A percentile compares a stretch with the other conserved stretches of the same genome.
phyloP scores from a whole-genome alignment of 2,797 vertebrate genomes.

The Sternotherus odoratus region DNA sequence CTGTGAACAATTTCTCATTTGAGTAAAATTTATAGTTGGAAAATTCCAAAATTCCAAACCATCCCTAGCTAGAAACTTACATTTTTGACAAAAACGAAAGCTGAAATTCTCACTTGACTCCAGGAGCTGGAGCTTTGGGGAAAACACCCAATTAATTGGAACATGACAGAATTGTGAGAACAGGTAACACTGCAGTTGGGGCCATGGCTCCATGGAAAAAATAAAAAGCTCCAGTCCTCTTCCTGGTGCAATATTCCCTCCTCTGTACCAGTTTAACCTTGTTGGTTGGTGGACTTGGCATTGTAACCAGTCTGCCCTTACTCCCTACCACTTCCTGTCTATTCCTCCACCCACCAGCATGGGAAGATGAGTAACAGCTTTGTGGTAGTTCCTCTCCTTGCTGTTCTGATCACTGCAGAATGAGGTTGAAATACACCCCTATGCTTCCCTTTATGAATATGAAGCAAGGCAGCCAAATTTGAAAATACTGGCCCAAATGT shows the following conservation, averaged over 20 bases:
- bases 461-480: background rate
- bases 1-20: background rate
- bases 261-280: background rate
- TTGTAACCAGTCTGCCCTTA: background rate
- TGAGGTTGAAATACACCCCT: background rate
- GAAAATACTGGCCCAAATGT: background rate
- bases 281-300: background rate
- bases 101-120: background rate
- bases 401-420: background rate
- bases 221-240: background rate
- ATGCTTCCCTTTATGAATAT: background rate
- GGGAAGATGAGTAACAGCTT: background rate
- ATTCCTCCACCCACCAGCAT: background rate
- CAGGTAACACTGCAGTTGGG: background rate
- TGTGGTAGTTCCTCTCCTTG: background rate
- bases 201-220: background rate
- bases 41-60: background rate
- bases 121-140: background rate
- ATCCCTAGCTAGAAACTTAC: background rate
- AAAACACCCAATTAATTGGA: background rate
- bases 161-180: background rate
- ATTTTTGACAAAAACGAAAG: background rate
- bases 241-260: background rate
- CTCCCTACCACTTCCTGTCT: background rate
- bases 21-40: background rate